Base-by-base conservation (phyloP, 2,113 vertebrate species). In the Vidua macroura region DNA sequence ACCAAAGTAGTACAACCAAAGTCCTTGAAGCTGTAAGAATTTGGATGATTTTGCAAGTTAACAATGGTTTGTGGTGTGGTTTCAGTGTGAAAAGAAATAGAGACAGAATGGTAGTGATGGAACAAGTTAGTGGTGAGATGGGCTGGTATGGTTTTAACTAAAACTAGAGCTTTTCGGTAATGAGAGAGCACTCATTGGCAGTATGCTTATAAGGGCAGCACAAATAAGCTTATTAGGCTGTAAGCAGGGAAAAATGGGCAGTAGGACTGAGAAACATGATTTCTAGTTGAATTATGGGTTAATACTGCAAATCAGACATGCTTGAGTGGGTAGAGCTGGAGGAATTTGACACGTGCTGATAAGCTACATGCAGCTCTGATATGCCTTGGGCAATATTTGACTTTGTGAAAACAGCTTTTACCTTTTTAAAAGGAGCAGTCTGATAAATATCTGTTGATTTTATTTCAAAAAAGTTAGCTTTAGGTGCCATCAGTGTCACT, bases 311-410 rank as follows among this genome's bases (percentile, higher is more conserved):
- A 92, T 94, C 83, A 81, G 93, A 88, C 85, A 62, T 90, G 94
- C 95, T 95, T 78, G 82, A 96, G 66, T 88, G 88, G 73, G 39
- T 88, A 96, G 92, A 91, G 49, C 81, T 93, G 81, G 63, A 90
- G 59, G 89, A 97, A 94, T 97, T 96, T 94, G 92, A 80, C 86
- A 44, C 2, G 44, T 92, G 69, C 90, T 91, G 95, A 95, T 96
- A 95, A 97, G 96, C 77, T 94, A 35, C 83, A 70, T 96, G 91
- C 66, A 91, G 80, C 72, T 95, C 37, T 95, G 77, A 77, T 83
- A 66, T 56, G 92, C 96, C 92, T 95, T 78, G 62, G 93, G 92
- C 94, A 90, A 52, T 78, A 74, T 96, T 95, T 97, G 97, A 96
- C 96, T 97, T 97, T 93, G 96, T 86, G 70, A 75, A 96, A 96